Percentiles rank a stretch among this genome's conserved stretches.
phyloP scores from a whole-genome alignment of 2,113 vertebrate genomes.

The Stigmatopora nigra region DNA sequence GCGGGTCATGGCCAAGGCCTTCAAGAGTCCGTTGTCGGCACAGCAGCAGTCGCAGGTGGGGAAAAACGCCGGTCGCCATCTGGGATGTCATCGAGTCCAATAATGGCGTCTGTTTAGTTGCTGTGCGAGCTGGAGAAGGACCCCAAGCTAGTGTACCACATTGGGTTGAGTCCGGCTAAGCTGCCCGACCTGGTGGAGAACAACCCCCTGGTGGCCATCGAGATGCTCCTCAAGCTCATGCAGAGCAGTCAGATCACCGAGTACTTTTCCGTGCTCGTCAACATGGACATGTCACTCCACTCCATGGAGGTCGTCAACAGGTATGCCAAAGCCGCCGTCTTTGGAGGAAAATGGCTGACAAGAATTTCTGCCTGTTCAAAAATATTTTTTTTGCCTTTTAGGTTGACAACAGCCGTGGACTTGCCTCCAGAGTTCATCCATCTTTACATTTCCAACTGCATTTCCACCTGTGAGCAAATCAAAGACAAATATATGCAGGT shows the following conservation, averaged over 20 bases:
- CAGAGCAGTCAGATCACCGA: constrained; percentile 98
- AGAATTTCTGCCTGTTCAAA: too few species aligned
- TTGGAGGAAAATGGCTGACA: too few species aligned
- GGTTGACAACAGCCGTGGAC: constrained; percentile 95
- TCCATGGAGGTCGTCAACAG: constrained; percentile 99
- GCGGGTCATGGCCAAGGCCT: constrained; percentile 96
- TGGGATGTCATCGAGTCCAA: too few species aligned
- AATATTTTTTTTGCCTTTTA: constrained; percentile 43
- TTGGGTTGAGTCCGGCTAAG: constrained; percentile 89
- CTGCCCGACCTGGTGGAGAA: constrained; percentile 96
- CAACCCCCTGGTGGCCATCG: constrained; percentile 96
- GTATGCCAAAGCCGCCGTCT: constrained; percentile 49
- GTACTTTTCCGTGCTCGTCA: constrained; percentile 96
- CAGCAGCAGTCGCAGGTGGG: constrained; percentile 89
- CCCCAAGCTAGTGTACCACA: constrained; percentile 95
- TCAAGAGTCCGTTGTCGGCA: constrained; percentile 93
- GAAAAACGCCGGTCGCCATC: too few species aligned
- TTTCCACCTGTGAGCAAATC: constrained; percentile 98
- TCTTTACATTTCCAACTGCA: constrained; percentile 98
- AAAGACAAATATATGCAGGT: constrained; percentile 99
- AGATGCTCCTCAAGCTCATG: constrained; percentile 98
- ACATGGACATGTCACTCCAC: constrained; percentile 99
- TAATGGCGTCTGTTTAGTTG: constrained; percentile 65
- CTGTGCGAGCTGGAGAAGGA: constrained; percentile 94
- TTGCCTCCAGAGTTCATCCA: constrained; percentile 98